Base-by-base conservation (phyloP, 2,888 invertebrate genomes). In the Cremastinae sp. region DNA sequence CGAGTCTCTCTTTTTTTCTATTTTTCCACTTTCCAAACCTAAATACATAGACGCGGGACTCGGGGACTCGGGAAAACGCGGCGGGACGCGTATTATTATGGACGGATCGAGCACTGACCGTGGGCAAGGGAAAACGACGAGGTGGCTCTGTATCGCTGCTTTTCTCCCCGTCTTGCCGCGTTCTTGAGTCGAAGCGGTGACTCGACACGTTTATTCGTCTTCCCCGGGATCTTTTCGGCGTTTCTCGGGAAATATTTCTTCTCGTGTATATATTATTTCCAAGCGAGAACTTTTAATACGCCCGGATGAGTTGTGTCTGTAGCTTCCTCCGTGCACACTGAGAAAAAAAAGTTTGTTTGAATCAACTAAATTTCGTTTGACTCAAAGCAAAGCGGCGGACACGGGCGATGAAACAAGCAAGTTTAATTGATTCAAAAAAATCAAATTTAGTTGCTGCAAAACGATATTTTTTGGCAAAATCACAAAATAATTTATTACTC, bases 241-340 rank as follows among this genome's bases (percentile, higher is more conserved):
- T 76, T 73, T 73, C 69, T 73, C 76, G 76, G 76, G 36, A 70
- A 69, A 53, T n/a, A 69, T 54, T 64, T 51, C 62, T 47, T 51
- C 58, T 58, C 58, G 2, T 5, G 28, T 28, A 28, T 28, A 28
- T n/a, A n/a, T n/a, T n/a, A 14, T 45, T 36, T 45, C 58, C 8
- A 28, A 28, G 28, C 65, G 43, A 28, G 56, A 36, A 58, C 47
- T 49, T n/a, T n/a, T 28, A 28, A 28, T 28, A 28, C 28, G 28
- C 5, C 2, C 28, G 5, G 28, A 5, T 28, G 28, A 28, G 5
- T 2, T 28, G 28, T 28, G 28, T 28, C 2, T 28, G 5, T 28
- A 28, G 28, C 5, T 28, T 28, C 28, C 28, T 28, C 28, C 28
- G 28, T n/a, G n/a, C n/a, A n/a, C n/a, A n/a, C n/a, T n/a, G n/a